Evolutionary conservation across 2,888 invertebrate species (phyloP).

Genomic region (Papilio elwesi): DNA sequence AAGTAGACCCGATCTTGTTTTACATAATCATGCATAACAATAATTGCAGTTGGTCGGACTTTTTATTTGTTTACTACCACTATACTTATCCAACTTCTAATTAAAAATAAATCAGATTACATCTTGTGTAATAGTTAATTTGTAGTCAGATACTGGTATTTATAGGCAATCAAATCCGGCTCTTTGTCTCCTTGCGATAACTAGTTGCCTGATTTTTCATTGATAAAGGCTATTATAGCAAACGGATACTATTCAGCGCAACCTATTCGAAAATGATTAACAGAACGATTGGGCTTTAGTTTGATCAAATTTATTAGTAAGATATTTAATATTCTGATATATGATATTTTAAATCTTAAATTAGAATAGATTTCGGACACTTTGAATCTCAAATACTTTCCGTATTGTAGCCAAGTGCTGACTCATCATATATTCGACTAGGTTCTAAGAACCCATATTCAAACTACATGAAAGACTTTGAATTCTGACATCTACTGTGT

Average conservation of each 20-base stretch:
- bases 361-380: background rate
- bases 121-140: conserved; percentile 35
- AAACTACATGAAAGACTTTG: too few species aligned
- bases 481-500: too few species aligned
- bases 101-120: conserved; percentile 32
- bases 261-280: conserved; percentile 29
- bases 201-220: conserved; percentile 55
- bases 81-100: conserved; percentile 28
- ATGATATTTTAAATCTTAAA: conserved; percentile 3
- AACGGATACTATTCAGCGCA: conserved; percentile 29
- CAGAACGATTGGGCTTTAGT: conserved; percentile 21
- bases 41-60: conserved; percentile 15
- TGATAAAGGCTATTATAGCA: conserved; percentile 34
- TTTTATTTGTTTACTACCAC: conserved; percentile 28
- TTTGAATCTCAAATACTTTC: too few species aligned
- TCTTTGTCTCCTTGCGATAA: conserved; percentile 54
- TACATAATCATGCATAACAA: conserved; percentile 33
- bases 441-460: too few species aligned
- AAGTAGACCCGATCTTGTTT: conserved; percentile 25
- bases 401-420: too few species aligned
- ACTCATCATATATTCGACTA: too few species aligned
- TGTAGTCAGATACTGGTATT: conserved; percentile 51
- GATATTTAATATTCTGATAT: background rate
- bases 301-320: conserved; percentile 5
- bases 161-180: conserved; percentile 57